These are phyloP conservation scores for Picathartes gymnocephalus DNA, from an alignment of 2,113 vertebrate species.

Conservation along the genomic window DNA sequence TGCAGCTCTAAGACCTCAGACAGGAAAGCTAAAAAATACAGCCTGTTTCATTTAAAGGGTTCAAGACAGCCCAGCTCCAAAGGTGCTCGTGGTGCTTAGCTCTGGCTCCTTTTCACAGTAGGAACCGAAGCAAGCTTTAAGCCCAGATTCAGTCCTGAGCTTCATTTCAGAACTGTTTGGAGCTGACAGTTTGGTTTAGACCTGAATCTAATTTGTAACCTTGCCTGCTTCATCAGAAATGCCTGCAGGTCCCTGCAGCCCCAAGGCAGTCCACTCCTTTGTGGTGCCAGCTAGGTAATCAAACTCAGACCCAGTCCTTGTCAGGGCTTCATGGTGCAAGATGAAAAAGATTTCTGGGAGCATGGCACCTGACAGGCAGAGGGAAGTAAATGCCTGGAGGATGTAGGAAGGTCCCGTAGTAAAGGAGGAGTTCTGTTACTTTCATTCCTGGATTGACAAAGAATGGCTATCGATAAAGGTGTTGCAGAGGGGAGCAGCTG, in stretches of 20 bases:
- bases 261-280: neutral
- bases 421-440: neutral
- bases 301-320: neutral
- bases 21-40: neutral
- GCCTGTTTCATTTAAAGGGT: neutral
- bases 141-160: neutral
- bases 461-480: neutral
- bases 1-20: neutral
- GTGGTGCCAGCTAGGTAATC: constrained; percentile 18
- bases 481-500: neutral
- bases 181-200: neutral
- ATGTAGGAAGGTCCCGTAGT: neutral
- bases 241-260: neutral
- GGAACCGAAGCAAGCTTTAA: neutral
- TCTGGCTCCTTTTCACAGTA: neutral
- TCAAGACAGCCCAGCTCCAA: neutral
- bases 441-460: neutral
- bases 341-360: neutral
- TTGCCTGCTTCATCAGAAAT: neutral
- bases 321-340: neutral
- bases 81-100: neutral
- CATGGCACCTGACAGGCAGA: neutral
- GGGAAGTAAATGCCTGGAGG: rapidly evolving
- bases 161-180: neutral
- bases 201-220: neutral